Percentiles rank a stretch among this genome's conserved stretches.
Evolutionary conservation across 92 coral and sea anemone species (phyloP).

Genomic region (Paragorgia papillata): DNA sequence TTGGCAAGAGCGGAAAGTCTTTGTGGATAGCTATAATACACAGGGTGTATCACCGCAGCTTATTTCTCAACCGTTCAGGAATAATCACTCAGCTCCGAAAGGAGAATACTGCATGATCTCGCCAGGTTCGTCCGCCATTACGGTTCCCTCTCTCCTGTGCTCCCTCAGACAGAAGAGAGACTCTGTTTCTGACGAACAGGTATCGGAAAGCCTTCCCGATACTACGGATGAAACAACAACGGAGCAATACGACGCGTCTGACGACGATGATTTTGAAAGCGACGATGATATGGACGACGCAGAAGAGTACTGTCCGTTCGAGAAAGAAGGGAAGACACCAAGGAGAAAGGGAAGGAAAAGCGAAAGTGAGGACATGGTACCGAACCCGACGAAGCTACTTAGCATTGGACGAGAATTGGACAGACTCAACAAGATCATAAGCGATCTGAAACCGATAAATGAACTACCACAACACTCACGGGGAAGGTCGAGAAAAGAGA

Average conservation of each 20-base stretch:
- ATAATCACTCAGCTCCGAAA: neutral
- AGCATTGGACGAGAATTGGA: constrained; percentile 91
- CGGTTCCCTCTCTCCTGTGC: neutral
- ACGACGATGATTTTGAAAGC: constrained; percentile 67
- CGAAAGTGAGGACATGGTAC: constrained; percentile 90
- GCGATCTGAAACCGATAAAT: constrained; percentile 91
- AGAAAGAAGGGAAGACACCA: constrained; percentile 37
- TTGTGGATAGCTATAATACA: constrained; percentile 42
- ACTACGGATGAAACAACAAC: neutral
- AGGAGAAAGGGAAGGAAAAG: constrained; percentile 91
- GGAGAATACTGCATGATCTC: neutral
- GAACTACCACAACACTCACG: constrained; percentile 90
- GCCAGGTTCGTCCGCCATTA: neutral
- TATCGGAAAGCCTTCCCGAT: constrained; percentile 3
- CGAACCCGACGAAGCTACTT: constrained; percentile 87
- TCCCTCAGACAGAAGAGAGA: constrained; percentile 6
- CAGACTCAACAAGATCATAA: constrained; percentile 80
- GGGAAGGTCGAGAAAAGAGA: constrained; percentile 93
- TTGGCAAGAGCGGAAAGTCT: constrained; percentile 23
- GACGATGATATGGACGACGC: constrained; percentile 64
- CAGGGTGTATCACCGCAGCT: constrained; percentile 57
- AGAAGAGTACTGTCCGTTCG: constrained; percentile 50
- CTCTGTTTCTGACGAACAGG: constrained; percentile 18
- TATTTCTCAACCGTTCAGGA: constrained; percentile 60
- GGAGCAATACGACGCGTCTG: constrained; percentile 63